Evolutionary conservation across 2,113 vertebrate genomes (phyloP).

Genomic region (Protobothrops mucrosquamatus): DNA sequence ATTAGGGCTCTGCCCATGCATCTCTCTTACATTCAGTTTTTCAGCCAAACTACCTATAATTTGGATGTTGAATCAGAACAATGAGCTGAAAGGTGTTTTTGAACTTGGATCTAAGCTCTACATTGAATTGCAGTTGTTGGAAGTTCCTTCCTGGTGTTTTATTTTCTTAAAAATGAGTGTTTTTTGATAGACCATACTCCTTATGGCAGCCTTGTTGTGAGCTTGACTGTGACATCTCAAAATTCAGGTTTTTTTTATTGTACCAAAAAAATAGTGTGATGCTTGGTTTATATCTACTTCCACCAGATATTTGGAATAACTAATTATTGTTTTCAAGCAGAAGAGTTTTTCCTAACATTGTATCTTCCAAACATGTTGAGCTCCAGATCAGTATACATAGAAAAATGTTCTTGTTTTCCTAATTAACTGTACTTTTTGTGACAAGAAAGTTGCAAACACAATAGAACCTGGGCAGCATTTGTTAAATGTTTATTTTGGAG

Average conservation of each 20-base stretch:
- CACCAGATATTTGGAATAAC: not conserved
- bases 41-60: not conserved
- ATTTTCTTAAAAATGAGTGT: not conserved
- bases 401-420: not conserved
- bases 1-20: not conserved
- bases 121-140: not conserved
- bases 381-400: not conserved
- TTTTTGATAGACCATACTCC: not conserved
- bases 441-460: constrained; percentile 32
- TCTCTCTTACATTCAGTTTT: not conserved
- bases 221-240: not conserved
- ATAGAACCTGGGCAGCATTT: not conserved
- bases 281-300: not conserved
- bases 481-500: not conserved
- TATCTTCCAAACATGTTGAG: not conserved
- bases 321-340: not conserved
- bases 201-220: not conserved
- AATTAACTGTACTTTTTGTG: constrained; percentile 7
- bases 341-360: not conserved
- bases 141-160: not conserved
- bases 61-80: not conserved
- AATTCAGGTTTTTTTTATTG: not conserved
- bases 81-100: not conserved
- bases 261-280: not conserved
- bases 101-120: not conserved